Percentiles rank a stretch among this genome's conserved stretches.
These are phyloP conservation scores for Mus spicilegus DNA, from an alignment of 2,113 vertebrate species.

Conservation along the genomic window DNA sequence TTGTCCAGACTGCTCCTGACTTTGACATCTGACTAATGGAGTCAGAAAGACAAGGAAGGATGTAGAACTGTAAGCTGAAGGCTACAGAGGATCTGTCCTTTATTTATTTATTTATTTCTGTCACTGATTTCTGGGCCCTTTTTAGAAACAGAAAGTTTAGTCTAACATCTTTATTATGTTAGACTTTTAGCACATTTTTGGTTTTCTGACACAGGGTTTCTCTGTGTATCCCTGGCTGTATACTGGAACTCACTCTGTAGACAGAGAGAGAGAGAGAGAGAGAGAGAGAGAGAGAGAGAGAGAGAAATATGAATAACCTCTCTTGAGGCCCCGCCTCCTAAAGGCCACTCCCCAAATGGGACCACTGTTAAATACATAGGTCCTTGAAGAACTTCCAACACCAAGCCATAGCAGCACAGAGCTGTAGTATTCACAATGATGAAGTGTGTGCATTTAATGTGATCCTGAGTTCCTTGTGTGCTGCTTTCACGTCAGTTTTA, in stretches of 20 bases:
- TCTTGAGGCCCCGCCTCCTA: background rate
- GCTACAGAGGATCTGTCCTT: background rate
- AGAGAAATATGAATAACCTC: background rate
- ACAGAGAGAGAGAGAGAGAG: background rate
- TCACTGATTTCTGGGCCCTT: constrained; percentile 8
- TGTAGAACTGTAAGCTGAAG: constrained; percentile 25
- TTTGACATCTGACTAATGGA: background rate
- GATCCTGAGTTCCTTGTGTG: constrained; percentile 25
- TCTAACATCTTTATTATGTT: background rate
- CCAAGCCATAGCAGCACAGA: background rate
- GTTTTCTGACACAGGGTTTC: background rate
- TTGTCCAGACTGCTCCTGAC: background rate
- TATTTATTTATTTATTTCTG: background rate
- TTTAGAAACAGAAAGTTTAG: constrained; percentile 29
- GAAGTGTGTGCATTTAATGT: background rate
- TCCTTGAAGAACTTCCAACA: background rate
- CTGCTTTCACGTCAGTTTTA: constrained; percentile 50
- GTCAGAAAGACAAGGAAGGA: constrained; percentile 11
- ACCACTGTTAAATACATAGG: background rate
- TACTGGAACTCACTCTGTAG: background rate
- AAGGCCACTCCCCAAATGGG: background rate
- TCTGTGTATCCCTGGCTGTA: background rate
- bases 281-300: too few species aligned
- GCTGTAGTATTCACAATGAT: background rate
- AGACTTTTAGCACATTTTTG: background rate